Base-by-base conservation (phyloP, 2,888 invertebrate genomes). In the Neuroscelio doddi region DNA sequence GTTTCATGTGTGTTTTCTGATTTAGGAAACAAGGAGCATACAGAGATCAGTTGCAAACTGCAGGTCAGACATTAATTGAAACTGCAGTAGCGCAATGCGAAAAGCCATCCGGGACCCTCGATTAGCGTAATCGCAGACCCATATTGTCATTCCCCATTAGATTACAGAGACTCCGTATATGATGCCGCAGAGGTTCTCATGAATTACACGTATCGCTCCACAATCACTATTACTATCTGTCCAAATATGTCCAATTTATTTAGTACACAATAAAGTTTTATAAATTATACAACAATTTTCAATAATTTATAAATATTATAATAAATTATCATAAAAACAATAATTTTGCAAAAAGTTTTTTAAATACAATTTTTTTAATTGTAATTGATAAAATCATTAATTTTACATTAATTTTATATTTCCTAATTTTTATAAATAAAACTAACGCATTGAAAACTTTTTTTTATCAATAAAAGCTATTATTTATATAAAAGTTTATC, bases 121-220 rank as follows among this genome's bases (percentile, higher is more conserved):
- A 78, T 80, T 72, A 75, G 70, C 67, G 70, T 77, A 77, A 79
- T 80, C 75, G 75, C 69, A 76, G 75, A 73, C 72, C 76, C 77
- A 76, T 56, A 71, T 76, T 79, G 76, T 79, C 72, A 65, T 69
- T 69, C 70, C 73, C 69, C 71, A 77, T 80, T 74, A 71, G 70
- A 80, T 80, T 75, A 74, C 70, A 70, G 64, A 58, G 57, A 70
- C 46, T 66, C 51, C 41, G 51, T 55, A 61, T 52, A 50, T 55
- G 71, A 71, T 69, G 69, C 56, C 61, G 55, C 73, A 65, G 68
- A 51, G 71, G 57, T 67, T 64, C 72, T 74, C 74, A 68, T 63
- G 61, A 63, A 39, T 50, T 53, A 39, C 53, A 47, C 59, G 51
- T 58, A 63, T 51, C 5, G 21, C 47, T 8, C 1, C 5, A 2